Evolutionary conservation across 2,797 vertebrate genomes (phyloP), one percentile per base, ranked within the genome.

Genomic region (Anguilla anguilla): DNA sequence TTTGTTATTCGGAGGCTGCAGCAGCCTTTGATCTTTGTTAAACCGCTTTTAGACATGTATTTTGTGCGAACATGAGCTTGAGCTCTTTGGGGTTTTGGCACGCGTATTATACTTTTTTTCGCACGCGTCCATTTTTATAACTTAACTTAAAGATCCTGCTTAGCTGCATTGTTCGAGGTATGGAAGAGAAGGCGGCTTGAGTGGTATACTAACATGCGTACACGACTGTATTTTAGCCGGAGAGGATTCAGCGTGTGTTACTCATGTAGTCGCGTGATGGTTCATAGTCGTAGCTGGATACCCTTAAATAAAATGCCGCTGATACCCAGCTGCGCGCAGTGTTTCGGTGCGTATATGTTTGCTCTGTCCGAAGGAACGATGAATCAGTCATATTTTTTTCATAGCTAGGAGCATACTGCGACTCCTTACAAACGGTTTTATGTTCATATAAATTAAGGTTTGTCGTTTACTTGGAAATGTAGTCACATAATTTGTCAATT

Each of bases 71-170:
- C 53, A 86, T 83, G 90, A 59, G 91, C 92, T 92, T 88, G 28
- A 86, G 89, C 88, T 86, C 84, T 84, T 7, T 43, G 74, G 35
- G 74, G 31, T 19, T 57, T 82, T 90, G 88, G 77, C 89, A 88
- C 89, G 91, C 91, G 89, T 91, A 88, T 85, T 93, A 91, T 84
- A 92, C 89, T 86, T 91, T 46, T 46, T 46, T 46, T 46, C 43
- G 43, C 43, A 46, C 43, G 43, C 43, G 91, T 93, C 92, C 91
- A 87, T 87, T 79, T 89, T 84, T 88, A 72, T 91, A 83, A 94
- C 90, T 88, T 89, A 85, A 89, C 85, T 86, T 86, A 86, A 89
- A 9, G 57, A 90, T 92, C 90, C 91, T 87, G 89, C 89, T 28
- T 88, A 88, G 88, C 88, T 46, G 88, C 64, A 69, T 69, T 88